Percentiles rank a stretch among this genome's conserved stretches.
Conservation (phyloP, 2,113 vertebrate genomes). For the Apodemus sylvaticus region DNA sequence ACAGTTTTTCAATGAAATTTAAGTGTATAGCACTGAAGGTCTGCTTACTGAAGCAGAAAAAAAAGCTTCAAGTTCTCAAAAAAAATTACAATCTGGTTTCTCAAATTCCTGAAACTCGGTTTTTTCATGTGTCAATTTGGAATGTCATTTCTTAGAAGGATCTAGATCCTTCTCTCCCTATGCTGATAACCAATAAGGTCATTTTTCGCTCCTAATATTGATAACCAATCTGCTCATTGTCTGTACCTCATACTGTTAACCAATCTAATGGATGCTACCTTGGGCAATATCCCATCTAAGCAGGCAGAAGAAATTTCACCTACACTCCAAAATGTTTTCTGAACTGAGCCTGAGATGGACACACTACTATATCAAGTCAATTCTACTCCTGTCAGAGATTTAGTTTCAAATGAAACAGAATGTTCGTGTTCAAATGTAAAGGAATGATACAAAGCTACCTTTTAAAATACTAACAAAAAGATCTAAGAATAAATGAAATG, state of each 20-base stretch:
- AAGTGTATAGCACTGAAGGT: neutral
- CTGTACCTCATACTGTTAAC: neutral
- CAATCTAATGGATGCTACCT: neutral
- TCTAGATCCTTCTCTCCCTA: neutral
- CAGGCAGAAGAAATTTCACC: neutral
- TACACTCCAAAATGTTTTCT: neutral
- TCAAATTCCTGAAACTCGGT: neutral
- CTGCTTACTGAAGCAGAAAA: neutral
- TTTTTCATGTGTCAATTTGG: neutral
- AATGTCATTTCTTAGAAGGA: neutral
- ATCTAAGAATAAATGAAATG: neutral
- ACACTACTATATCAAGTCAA: neutral
- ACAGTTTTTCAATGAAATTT: neutral
- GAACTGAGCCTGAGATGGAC: neutral
- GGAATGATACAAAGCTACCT: neutral
- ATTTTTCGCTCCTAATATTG: neutral
- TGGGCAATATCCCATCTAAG: neutral
- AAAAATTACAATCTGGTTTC: neutral
- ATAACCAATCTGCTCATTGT: neutral
- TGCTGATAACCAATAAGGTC: neutral
- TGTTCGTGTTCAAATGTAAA: neutral
- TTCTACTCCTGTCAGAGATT: neutral
- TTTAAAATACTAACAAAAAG: neutral
- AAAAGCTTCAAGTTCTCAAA: neutral
- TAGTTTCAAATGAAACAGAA: neutral